These are phyloP conservation scores for Trididemnum clinides DNA, from an alignment of 23 tunicate genomes.

Conservation along the genomic window DNA sequence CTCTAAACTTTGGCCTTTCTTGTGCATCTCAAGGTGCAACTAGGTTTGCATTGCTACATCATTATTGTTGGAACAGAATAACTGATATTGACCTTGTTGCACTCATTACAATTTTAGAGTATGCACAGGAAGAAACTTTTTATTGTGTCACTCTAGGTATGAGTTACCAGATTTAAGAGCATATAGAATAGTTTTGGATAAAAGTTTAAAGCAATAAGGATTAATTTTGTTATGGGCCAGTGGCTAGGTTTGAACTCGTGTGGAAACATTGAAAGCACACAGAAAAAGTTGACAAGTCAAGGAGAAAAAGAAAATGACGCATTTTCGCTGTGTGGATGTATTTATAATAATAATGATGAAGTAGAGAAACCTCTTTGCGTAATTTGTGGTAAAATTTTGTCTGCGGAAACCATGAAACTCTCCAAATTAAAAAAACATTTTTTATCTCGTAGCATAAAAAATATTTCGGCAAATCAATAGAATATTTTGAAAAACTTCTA, in stretches of 20 bases:
- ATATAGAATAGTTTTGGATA: neutral
- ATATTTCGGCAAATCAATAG: neutral
- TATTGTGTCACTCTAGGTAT: too few relatives aligned
- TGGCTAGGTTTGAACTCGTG: neutral
- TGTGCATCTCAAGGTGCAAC: too few relatives aligned
- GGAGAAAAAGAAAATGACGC: neutral
- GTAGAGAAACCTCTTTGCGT: too few relatives aligned
- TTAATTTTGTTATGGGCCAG: conserved; percentile 1
- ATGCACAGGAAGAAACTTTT: too few relatives aligned
- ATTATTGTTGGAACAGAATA: too few relatives aligned
- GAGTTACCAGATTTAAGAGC: too few relatives aligned
- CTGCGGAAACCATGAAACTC: neutral
- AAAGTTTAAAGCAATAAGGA: neutral
- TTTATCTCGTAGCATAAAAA: neutral
- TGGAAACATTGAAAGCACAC: too few relatives aligned
- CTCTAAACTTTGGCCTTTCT: too few relatives aligned
- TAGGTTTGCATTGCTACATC: too few relatives aligned
- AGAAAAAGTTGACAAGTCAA: too few relatives aligned
- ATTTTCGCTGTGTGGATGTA: neutral
- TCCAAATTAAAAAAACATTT: conserved; percentile 10
- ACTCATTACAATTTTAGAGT: too few relatives aligned
- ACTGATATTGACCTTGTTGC: too few relatives aligned
- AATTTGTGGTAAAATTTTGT: neutral
- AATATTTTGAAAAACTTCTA: conserved; percentile 7
- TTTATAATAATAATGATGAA: neutral